These are phyloP conservation scores for Podabrus alpinus DNA, from an alignment of 2,888 invertebrate genomes.

Conservation along the genomic window DNA sequence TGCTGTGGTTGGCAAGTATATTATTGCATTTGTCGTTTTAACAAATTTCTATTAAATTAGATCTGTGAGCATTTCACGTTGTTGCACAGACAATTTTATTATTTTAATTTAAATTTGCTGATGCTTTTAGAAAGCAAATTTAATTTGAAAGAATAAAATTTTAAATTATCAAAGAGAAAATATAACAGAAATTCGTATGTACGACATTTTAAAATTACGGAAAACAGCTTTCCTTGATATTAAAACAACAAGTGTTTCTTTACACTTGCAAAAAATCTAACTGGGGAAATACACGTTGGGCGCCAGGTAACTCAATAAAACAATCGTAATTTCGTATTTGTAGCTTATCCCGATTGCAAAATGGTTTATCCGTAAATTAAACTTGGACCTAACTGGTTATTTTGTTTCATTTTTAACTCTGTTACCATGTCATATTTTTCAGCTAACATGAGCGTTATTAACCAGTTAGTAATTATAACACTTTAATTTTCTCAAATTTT, in stretches of 20 bases:
- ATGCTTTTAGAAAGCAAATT: background rate
- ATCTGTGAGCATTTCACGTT: background rate
- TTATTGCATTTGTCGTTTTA: background rate
- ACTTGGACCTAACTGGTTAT: too few relatives aligned
- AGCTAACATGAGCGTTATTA: background rate
- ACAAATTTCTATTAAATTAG: background rate
- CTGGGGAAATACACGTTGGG: too few relatives aligned
- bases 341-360: too few relatives aligned
- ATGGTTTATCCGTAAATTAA: too few relatives aligned
- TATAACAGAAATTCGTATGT: background rate
- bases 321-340: too few relatives aligned
- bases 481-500: background rate
- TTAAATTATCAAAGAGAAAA: background rate
- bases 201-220: too few relatives aligned
- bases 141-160: background rate
- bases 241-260: too few relatives aligned
- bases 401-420: background rate
- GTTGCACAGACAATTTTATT: background rate
- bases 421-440: too few relatives aligned
- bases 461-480: background rate
- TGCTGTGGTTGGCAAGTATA: conserved; percentile 2
- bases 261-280: too few relatives aligned
- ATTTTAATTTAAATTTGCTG: background rate
- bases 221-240: too few relatives aligned
- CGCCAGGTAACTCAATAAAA: too few relatives aligned